These are phyloP conservation scores for Troides aeacus DNA, from an alignment of 2,888 invertebrate genomes.

Conservation along the genomic window DNA sequence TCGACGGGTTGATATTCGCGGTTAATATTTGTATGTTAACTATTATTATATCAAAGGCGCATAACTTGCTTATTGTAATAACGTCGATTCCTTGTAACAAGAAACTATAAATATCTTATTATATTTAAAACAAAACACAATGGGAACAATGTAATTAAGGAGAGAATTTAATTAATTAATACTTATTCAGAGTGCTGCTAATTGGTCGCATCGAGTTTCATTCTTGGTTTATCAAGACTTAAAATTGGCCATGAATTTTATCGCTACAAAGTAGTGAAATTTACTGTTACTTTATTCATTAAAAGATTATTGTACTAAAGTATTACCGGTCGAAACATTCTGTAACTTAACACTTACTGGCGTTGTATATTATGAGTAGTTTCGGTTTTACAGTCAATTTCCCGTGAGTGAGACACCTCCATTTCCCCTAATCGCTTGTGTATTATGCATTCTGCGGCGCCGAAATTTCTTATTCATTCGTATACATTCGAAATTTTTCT, in stretches of 20 bases:
- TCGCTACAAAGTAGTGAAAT: neutral
- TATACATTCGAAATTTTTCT: conserved; percentile 72
- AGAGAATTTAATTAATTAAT: conserved; percentile 39
- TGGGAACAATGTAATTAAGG: neutral
- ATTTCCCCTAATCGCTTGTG: conserved; percentile 32
- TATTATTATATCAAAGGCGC: neutral
- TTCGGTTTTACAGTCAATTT: neutral
- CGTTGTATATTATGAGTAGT: neutral
- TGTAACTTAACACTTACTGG: neutral
- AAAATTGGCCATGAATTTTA: neutral
- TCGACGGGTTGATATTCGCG: conserved; percentile 22
- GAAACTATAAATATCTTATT: neutral
- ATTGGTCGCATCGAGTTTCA: conserved; percentile 52
- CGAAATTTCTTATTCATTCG: conserved; percentile 74
- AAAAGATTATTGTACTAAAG: conserved; percentile 5
- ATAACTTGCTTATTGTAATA: neutral
- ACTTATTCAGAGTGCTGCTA: conserved; percentile 40
- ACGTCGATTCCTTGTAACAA: neutral
- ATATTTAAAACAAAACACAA: neutral
- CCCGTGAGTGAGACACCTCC: conserved; percentile 10
- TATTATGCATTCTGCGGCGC: conserved; percentile 63
- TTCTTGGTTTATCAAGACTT: conserved; percentile 34
- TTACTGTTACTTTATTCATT: neutral
- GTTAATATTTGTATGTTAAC: conserved; percentile 14
- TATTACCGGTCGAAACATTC: neutral